These are phyloP conservation scores for Orthonychiurus folsomi DNA, from an alignment of 2,888 invertebrate genomes.

Conservation along the genomic window DNA sequence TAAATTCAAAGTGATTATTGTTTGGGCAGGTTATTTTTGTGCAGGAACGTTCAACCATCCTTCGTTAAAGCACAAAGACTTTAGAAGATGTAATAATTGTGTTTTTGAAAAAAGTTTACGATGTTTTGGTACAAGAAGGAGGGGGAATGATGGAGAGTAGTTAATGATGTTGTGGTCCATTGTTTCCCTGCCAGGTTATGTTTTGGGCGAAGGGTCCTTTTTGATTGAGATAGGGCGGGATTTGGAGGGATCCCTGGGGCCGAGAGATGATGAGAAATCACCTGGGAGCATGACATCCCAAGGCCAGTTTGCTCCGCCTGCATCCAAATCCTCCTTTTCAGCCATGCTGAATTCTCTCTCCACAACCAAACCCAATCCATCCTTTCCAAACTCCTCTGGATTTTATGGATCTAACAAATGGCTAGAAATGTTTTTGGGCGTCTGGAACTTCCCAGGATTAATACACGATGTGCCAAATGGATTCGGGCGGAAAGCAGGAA, in stretches of 20 bases:
- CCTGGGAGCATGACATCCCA: background rate
- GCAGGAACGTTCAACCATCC: too few relatives aligned
- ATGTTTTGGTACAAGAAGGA: background rate
- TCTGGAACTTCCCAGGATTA: too few relatives aligned
- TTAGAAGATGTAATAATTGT: too few relatives aligned
- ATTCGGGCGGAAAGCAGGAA: too few relatives aligned
- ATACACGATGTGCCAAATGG: too few relatives aligned
- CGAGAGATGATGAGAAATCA: background rate
- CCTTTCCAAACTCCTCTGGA: too few relatives aligned
- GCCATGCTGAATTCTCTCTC: background rate
- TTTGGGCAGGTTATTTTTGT: too few relatives aligned
- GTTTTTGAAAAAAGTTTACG: background rate
- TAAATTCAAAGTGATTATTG: too few relatives aligned
- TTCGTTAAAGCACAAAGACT: too few relatives aligned
- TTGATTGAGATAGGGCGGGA: background rate
- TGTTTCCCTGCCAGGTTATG: background rate
- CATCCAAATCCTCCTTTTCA: background rate
- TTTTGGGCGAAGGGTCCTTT: background rate
- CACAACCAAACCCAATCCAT: too few relatives aligned
- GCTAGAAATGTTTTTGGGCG: too few relatives aligned
- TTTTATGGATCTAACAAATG: too few relatives aligned
- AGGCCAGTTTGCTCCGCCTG: background rate
- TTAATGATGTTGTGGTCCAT: background rate
- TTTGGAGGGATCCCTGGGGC: background rate
- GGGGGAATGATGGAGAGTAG: background rate